Evolutionary conservation across 2,888 invertebrate genomes (phyloP).

Genomic region (Lycia hirtaria): DNA sequence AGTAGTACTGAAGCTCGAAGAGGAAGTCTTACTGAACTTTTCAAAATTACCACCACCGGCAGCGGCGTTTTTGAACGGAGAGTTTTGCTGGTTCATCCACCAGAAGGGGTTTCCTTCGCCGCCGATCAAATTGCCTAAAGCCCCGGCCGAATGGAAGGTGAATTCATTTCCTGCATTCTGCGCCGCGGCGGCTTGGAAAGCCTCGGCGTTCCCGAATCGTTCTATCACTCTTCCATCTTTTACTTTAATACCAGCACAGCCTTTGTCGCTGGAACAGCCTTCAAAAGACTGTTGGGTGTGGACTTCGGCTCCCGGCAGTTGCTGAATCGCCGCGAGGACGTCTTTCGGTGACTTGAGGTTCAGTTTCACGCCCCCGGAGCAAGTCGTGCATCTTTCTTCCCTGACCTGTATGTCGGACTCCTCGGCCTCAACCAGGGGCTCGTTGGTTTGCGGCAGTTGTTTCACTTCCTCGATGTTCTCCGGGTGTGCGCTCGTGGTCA

Average conservation of each 20-base stretch:
- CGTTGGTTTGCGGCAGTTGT: slow-evolving; percentile 62
- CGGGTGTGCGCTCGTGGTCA: slow-evolving; percentile 64
- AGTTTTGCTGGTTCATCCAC: slow-evolving; percentile 86
- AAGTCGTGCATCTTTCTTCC: slow-evolving; percentile 69
- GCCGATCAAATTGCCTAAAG: slow-evolving; percentile 60
- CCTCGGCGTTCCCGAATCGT: slow-evolving; percentile 71
- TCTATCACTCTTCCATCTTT: slow-evolving; percentile 76
- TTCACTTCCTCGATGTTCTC: slow-evolving; percentile 69
- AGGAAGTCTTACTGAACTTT: slow-evolving; percentile 67
- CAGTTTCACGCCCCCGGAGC: slow-evolving; percentile 50
- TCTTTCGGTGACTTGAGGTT: slow-evolving; percentile 63
- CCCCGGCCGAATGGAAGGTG: slow-evolving; percentile 70
- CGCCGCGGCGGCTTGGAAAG: slow-evolving; percentile 67
- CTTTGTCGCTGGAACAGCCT: slow-evolving; percentile 73
- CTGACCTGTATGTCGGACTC: slow-evolving; percentile 63
- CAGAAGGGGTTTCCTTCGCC: slow-evolving; percentile 80
- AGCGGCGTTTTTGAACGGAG: slow-evolving; percentile 82
- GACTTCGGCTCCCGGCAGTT: slow-evolving; percentile 68
- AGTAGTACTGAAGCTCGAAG: slow-evolving; percentile 60
- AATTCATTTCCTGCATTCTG: slow-evolving; percentile 65
- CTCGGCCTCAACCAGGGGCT: slow-evolving; percentile 66
- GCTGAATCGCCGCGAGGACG: slow-evolving; percentile 62
- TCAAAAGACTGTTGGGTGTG: slow-evolving; percentile 77
- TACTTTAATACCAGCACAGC: slow-evolving; percentile 78
- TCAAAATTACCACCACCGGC: slow-evolving; percentile 61